A percentile compares a stretch with the other conserved stretches of the same genome.
phyloP scores from a whole-genome alignment of 2,888 invertebrate genomes.

The Crioceris asparagi region DNA sequence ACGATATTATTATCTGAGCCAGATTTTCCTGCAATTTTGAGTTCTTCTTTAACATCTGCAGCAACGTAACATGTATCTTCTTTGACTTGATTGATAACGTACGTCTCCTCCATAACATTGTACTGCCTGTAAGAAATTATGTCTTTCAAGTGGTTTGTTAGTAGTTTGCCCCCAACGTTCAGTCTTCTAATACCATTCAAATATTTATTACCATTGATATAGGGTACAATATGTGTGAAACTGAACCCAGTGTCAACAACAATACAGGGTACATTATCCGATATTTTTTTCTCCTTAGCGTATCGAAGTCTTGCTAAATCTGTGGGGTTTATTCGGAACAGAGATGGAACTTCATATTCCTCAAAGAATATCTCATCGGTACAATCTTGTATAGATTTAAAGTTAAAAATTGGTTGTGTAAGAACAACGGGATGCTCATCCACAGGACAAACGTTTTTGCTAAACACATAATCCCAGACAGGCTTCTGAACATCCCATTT shows the following conservation, averaged over 20 bases:
- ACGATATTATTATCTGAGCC: slow-evolving; percentile 58
- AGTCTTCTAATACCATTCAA: slow-evolving; percentile 65
- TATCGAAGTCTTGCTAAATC: slow-evolving; percentile 49
- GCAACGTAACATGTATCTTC: slow-evolving; percentile 96
- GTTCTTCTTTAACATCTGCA: slow-evolving; percentile 67
- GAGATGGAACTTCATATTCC: slow-evolving; percentile 82
- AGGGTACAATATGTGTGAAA: slow-evolving; percentile 90
- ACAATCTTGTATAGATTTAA: slow-evolving; percentile 83
- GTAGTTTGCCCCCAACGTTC: slow-evolving; percentile 86
- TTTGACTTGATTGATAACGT: slow-evolving; percentile 96
- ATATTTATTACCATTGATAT: slow-evolving; percentile 55
- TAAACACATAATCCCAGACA: slow-evolving; percentile 92
- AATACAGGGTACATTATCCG: slow-evolving; percentile 36
- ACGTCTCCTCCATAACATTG: slow-evolving; percentile 98
- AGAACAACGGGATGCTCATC: slow-evolving; percentile 71
- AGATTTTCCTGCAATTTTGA: slow-evolving; percentile 54
- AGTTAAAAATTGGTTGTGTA: slow-evolving; percentile 92
- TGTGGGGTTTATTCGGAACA: slow-evolving; percentile 70
- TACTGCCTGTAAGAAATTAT: slow-evolving; percentile 91
- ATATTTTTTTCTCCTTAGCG: slow-evolving; percentile 15
- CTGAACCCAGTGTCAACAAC: slow-evolving; percentile 94
- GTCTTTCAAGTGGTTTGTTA: slow-evolving; percentile 97
- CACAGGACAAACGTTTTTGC: slow-evolving; percentile 72
- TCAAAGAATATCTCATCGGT: slow-evolving; percentile 96
- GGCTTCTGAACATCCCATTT: slow-evolving; percentile 96